Evolutionary conservation across 2,113 vertebrate species (phyloP).

Genomic region (Myocastor coypus): DNA sequence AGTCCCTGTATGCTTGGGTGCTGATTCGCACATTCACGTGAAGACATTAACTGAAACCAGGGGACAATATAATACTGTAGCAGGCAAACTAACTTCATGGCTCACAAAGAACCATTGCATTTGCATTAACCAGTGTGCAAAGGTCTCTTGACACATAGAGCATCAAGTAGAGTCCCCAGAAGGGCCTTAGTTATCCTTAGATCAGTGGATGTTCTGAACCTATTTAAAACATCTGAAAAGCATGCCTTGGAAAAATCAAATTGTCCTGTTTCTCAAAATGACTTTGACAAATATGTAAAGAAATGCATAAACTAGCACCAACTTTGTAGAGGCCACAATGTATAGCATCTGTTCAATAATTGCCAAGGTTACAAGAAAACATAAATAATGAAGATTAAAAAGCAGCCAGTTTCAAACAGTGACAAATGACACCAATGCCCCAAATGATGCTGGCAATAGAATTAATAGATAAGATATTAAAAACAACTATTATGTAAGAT

Average conservation of each 20-base stretch:
- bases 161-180: background rate
- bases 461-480: background rate
- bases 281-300: constrained; percentile 38
- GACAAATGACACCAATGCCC: background rate
- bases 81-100: background rate
- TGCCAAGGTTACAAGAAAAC: background rate
- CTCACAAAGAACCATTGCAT: background rate
- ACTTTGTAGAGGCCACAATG: background rate
- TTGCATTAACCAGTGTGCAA: background rate
- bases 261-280: constrained; percentile 1
- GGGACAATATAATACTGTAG: background rate
- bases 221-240: background rate
- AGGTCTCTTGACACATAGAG: background rate
- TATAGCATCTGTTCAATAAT: background rate
- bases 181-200: background rate
- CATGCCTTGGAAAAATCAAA: background rate
- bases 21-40: background rate
- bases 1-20: background rate
- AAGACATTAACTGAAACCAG: background rate
- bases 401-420: background rate
- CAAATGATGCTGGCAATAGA: background rate
- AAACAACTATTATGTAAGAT: background rate
- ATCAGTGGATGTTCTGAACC: background rate
- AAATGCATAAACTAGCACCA: background rate
- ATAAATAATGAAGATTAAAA: constrained; percentile 36